Conservation (phyloP, 2,113 vertebrate species). For the Dicentrarchus labrax region DNA sequence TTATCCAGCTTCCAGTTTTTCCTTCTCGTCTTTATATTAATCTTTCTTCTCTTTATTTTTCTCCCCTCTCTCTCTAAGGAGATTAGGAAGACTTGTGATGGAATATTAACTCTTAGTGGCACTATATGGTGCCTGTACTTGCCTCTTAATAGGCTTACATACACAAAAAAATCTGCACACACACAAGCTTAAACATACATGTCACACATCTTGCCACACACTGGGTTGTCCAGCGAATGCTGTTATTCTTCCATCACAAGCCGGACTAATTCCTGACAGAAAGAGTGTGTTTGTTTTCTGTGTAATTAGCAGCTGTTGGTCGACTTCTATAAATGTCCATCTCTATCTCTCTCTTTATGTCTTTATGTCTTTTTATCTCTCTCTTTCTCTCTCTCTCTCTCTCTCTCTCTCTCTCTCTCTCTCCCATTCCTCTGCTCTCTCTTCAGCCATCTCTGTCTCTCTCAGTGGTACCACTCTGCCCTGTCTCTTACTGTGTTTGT, state of each 20-base stretch:
- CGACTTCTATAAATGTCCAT: slow-evolving; percentile 57
- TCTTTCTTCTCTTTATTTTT: slow-evolving; percentile 39
- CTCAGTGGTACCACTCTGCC: slow-evolving; percentile 64
- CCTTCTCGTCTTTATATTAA: slow-evolving; percentile 47
- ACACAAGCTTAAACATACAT: slow-evolving; percentile 52
- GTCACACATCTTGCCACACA: slow-evolving; percentile 53
- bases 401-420: slow-evolving; percentile 32
- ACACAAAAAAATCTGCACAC: slow-evolving; percentile 31
- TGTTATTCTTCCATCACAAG: slow-evolving; percentile 69
- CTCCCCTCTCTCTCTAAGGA: slow-evolving; percentile 65
- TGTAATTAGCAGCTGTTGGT: slow-evolving; percentile 71
- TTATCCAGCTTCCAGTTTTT: neutral
- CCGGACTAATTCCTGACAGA: slow-evolving; percentile 63
- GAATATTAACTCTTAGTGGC: slow-evolving; percentile 75
- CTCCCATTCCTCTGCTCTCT: slow-evolving; percentile 21
- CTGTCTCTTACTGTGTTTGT: slow-evolving; percentile 68
- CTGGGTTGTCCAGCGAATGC: slow-evolving; percentile 48
- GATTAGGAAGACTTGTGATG: slow-evolving; percentile 82
- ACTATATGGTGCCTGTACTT: slow-evolving; percentile 48
- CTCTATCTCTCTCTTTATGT: slow-evolving; percentile 5
- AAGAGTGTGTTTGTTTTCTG: slow-evolving; percentile 57
- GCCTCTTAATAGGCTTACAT: slow-evolving; percentile 71
- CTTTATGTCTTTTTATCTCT: neutral
- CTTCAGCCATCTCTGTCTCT: slow-evolving; percentile 17
- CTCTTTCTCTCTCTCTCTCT: slow-evolving; percentile 23